Evolutionary conservation across 2,888 invertebrate species (phyloP).

Genomic region (Pedicia rivosa): DNA sequence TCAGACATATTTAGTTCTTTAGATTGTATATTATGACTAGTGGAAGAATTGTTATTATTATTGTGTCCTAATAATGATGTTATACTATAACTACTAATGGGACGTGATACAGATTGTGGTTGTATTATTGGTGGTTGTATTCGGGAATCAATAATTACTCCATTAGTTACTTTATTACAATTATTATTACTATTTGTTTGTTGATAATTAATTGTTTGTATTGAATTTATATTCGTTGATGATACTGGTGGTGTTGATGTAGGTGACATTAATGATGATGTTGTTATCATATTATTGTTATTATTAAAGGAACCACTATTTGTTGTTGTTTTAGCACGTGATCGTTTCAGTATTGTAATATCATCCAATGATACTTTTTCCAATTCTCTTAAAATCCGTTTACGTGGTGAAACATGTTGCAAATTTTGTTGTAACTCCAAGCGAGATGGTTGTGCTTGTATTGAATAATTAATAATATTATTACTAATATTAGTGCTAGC

Average conservation of each 20-base stretch:
- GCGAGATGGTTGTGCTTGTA: too few relatives aligned
- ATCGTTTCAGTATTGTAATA: constrained; percentile 40
- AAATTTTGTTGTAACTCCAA: too few relatives aligned
- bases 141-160: too few relatives aligned
- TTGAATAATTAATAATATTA: neutral
- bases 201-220: constrained; percentile 17
- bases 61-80: constrained; percentile 52
- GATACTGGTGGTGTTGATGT: too few relatives aligned
- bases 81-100: constrained; percentile 68
- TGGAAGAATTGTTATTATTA: constrained; percentile 16
- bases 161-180: constrained; percentile 1
- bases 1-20: constrained; percentile 22
- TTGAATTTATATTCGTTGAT: too few relatives aligned
- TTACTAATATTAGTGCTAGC: neutral
- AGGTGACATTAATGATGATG: too few relatives aligned
- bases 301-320: constrained; percentile 19
- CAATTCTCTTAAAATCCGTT: constrained; percentile 65
- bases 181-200: constrained; percentile 8
- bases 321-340: constrained; percentile 35
- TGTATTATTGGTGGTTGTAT: too few relatives aligned
- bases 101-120: constrained; percentile 18
- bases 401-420: constrained; percentile 57
- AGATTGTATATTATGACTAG: constrained; percentile 30
- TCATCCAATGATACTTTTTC: constrained; percentile 61
- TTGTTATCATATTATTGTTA: constrained; percentile 13